Conservation (phyloP, 2,113 vertebrate genomes). For the Eubucco bourcierii region DNA sequence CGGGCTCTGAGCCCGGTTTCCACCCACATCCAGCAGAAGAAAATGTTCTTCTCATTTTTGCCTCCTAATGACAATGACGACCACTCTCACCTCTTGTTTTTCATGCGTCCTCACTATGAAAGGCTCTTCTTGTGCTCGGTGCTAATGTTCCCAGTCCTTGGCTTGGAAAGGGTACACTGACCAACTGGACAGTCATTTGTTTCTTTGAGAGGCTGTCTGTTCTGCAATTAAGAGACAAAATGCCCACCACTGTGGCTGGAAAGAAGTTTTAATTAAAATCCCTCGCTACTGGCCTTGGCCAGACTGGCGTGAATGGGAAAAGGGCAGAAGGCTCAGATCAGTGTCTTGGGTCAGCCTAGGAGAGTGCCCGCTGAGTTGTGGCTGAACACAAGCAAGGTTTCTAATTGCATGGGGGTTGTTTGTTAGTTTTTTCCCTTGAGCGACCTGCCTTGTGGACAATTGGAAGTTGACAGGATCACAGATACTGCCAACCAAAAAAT, state of each 20-base stretch:
- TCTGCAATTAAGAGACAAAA: conserved; percentile 55
- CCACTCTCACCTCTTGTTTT: neutral
- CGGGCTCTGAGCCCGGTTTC: neutral
- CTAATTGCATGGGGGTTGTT: conserved; percentile 34
- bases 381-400: conserved; percentile 32
- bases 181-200: neutral
- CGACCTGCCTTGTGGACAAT: conserved; percentile 8
- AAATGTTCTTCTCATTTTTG: conserved; percentile 1
- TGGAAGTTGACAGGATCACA: neutral
- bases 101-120: neutral
- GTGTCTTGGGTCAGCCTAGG: conserved; percentile 7
- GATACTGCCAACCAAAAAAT: conserved; percentile 49
- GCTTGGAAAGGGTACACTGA: neutral
- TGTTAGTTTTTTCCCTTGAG: neutral
- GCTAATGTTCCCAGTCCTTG: conserved; percentile 19
- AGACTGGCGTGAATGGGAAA: neutral
- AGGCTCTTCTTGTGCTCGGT: neutral
- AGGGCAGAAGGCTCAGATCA: neutral
- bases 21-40: neutral
- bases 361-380: neutral
- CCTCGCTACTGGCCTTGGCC: conserved; percentile 4
- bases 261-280: conserved; percentile 61
- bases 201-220: neutral
- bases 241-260: neutral
- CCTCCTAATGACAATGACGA: neutral